Conservation (phyloP, 2,797 vertebrate genomes). For the Varecia variegata region DNA sequence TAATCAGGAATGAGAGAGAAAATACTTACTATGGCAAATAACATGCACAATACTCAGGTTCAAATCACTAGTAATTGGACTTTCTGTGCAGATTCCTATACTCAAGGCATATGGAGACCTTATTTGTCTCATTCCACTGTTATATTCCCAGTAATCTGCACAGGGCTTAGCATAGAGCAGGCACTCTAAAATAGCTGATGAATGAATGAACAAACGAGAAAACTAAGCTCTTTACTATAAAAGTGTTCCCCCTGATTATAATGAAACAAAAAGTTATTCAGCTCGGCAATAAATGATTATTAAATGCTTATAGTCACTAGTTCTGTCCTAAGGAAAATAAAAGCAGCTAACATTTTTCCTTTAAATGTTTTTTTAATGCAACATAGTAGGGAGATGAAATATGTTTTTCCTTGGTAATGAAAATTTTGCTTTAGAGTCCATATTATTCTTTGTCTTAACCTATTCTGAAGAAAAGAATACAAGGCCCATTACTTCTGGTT, state of each 20-base stretch:
- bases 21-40: neutral
- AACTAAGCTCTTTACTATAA: neutral
- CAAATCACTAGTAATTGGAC: neutral
- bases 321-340: conserved; percentile 35
- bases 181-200: neutral
- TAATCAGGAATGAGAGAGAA: neutral
- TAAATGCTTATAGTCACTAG: conserved; percentile 3
- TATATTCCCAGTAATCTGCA: neutral
- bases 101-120: neutral
- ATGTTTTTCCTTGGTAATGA: neutral
- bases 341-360: neutral
- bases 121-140: neutral
- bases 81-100: neutral
- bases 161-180: neutral
- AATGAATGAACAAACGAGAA: neutral
- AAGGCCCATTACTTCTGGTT: neutral
- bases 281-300: neutral
- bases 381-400: neutral
- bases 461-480: neutral
- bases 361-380: neutral
- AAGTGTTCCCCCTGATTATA: neutral
- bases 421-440: conserved; percentile 36
- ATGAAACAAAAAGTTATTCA: neutral
- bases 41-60: neutral
- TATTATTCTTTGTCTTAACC: too few relatives aligned